Percentiles rank a stretch among this genome's conserved stretches.
phyloP scores from a whole-genome alignment of 2,888 invertebrate genomes.

The Drosophila mettleri region DNA sequence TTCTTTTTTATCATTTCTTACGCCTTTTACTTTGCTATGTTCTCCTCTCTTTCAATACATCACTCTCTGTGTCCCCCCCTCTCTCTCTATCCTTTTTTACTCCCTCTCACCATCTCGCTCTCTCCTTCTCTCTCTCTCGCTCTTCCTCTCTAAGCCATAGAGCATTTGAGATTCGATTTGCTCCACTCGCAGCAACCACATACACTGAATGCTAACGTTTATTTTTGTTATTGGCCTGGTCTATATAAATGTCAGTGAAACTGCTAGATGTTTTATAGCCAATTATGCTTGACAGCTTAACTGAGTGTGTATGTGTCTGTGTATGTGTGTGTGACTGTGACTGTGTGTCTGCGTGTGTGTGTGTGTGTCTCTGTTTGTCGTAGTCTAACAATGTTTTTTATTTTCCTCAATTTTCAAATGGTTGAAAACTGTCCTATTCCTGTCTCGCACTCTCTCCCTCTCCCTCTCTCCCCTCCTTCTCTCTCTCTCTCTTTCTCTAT shows the following conservation, averaged over 20 bases:
- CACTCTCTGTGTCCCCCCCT: neutral
- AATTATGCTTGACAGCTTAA: conserved; percentile 47
- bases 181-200: neutral
- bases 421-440: conserved; percentile 4
- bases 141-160: neutral
- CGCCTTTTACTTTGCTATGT: neutral
- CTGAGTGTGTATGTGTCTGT: conserved; percentile 1
- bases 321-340: neutral
- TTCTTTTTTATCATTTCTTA: too few species aligned
- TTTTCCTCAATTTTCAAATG: conserved; percentile 6
- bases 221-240: conserved; percentile 10
- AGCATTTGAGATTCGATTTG: neutral
- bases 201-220: neutral
- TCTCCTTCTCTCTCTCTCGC: too few species aligned
- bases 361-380: neutral
- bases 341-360: too few species aligned
- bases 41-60: neutral
- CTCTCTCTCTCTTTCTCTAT: neutral
- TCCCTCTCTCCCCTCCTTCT: too few species aligned
- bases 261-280: conserved; percentile 59
- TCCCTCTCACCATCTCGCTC: neutral
- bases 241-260: conserved; percentile 76
- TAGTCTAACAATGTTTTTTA: conserved; percentile 7
- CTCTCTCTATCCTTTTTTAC: neutral
- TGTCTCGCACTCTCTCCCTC: neutral